phyloP scores from a whole-genome alignment of 2,797 vertebrate genomes.

The Amblyopsis hoosieri region DNA sequence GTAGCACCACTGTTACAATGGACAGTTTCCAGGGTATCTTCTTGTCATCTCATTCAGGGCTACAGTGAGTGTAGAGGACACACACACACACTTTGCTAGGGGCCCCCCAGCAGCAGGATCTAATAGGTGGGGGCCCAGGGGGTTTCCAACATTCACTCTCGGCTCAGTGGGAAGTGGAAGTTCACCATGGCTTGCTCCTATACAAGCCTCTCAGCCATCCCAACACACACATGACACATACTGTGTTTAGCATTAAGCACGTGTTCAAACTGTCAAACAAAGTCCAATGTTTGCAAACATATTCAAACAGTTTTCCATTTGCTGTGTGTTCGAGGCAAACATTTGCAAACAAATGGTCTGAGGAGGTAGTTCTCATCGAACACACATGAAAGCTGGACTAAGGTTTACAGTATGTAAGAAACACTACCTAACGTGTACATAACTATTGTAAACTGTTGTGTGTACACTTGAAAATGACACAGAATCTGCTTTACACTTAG shows the following conservation, averaged over 20 bases:
- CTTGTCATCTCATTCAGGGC: conserved; percentile 43
- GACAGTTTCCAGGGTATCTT: conserved; percentile 42
- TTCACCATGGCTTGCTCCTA: conserved; percentile 6
- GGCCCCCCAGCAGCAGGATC: conserved; percentile 34
- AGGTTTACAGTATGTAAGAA: conserved; percentile 13
- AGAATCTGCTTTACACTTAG: not conserved
- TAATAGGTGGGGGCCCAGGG: conserved; percentile 31
- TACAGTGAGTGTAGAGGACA: conserved; percentile 44
- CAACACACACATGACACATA: conserved; percentile 18
- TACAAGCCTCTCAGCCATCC: conserved; percentile 10
- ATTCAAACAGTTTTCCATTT: too few species aligned
- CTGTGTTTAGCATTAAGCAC: too few species aligned
- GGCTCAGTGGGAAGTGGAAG: conserved; percentile 22
- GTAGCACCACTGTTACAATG: conserved; percentile 60
- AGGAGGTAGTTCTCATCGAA: too few species aligned
- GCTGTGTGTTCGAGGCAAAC: too few species aligned
- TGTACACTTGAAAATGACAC: not conserved
- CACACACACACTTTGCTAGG: not conserved
- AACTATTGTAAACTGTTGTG: conserved; percentile 31
- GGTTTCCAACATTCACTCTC: conserved; percentile 40
- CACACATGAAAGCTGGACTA: too few species aligned
- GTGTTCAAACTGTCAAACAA: too few species aligned
- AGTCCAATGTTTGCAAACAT: too few species aligned
- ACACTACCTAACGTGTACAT: conserved; percentile 37
- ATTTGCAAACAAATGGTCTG: too few species aligned